phyloP scores from a whole-genome alignment of 2,113 vertebrate genomes.

The Oryzias javanicus region DNA sequence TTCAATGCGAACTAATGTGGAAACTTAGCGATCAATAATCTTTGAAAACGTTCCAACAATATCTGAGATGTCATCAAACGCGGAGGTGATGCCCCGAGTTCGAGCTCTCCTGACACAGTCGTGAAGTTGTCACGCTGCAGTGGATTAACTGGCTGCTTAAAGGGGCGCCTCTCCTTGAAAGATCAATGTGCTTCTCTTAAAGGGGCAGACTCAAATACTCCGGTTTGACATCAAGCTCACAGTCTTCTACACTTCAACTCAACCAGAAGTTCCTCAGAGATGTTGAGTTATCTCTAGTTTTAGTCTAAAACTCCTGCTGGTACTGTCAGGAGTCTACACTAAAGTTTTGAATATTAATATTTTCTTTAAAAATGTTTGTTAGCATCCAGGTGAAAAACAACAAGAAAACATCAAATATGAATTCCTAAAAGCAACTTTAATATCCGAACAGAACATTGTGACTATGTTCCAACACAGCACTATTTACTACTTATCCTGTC shows the following conservation, averaged over 20 bases:
- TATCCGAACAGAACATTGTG: no score
- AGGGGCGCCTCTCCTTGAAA: slow-evolving; percentile 9
- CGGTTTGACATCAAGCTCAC: slow-evolving; percentile 17
- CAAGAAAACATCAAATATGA: no score
- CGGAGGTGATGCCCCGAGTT: slow-evolving; percentile 20
- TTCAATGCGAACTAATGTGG: slow-evolving; percentile 9
- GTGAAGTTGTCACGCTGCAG: slow-evolving; percentile 37
- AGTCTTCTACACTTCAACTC: slow-evolving; percentile 3
- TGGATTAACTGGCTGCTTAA: slow-evolving; percentile 23
- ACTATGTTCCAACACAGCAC: no score
- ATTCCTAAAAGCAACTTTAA: no score
- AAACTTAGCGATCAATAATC: slow-evolving; percentile 29
- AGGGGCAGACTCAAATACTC: slow-evolving; percentile 1
- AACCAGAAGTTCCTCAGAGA: background rate
- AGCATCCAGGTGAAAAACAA: no score
- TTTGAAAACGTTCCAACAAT: slow-evolving; percentile 7
- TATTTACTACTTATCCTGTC: no score
- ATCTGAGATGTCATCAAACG: slow-evolving; percentile 28
- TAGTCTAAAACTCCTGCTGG: background rate
- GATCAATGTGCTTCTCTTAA: slow-evolving; percentile 8
- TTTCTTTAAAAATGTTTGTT: no score
- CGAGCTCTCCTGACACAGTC: slow-evolving; percentile 24
- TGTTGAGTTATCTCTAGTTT: slow-evolving; percentile 6
- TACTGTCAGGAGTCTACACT: background rate
- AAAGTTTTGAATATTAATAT: no score